A percentile compares a stretch with the other conserved stretches of the same genome.
Evolutionary conservation across 1,140 invertebrate genomes (phyloP).

Genomic region (Frieseomelitta varia): DNA sequence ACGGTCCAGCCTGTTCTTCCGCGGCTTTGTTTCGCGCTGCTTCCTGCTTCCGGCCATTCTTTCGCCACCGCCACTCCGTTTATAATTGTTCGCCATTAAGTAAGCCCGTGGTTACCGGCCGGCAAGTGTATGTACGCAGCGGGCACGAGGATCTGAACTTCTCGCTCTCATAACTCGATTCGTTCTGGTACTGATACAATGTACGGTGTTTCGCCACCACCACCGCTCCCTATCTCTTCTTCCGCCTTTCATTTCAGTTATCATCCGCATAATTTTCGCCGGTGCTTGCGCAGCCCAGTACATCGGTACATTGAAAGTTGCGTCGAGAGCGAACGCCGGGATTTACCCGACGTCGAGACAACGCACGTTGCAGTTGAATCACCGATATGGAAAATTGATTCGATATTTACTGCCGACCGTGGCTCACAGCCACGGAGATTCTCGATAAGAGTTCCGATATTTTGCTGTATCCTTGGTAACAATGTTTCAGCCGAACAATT

Average conservation of each 20-base stretch:
- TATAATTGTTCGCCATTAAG: slow-evolving; percentile 71
- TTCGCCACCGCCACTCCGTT: slow-evolving; percentile 44
- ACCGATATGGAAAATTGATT: slow-evolving; percentile 45
- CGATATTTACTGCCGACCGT: slow-evolving; percentile 7
- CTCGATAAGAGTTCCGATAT: not conserved
- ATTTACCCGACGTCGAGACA: not conserved
- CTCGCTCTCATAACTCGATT: slow-evolving; percentile 53
- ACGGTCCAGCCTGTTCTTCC: slow-evolving; percentile 44
- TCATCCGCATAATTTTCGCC: slow-evolving; percentile 62
- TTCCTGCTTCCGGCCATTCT: slow-evolving; percentile 43
- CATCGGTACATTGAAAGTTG: not conserved
- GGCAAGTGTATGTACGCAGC: slow-evolving; percentile 19
- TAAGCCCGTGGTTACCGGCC: slow-evolving; percentile 50
- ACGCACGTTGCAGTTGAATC: not conserved
- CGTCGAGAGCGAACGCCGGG: not conserved
- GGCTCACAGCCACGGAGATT: not conserved
- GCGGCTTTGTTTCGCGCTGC: slow-evolving; percentile 14
- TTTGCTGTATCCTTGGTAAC: not conserved
- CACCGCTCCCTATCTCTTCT: not conserved
- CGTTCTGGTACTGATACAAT: not conserved
- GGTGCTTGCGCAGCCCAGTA: slow-evolving; percentile 21
- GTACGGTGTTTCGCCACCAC: not conserved
- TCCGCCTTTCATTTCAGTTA: slow-evolving; percentile 10
- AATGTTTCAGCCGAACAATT: not conserved
- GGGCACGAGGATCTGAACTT: slow-evolving; percentile 24